Percentiles rank a stretch among this genome's conserved stretches.
These are phyloP conservation scores for Caenorhabditis sp. DNA, from an alignment of 2,888 invertebrate species.

Conservation along the genomic window DNA sequence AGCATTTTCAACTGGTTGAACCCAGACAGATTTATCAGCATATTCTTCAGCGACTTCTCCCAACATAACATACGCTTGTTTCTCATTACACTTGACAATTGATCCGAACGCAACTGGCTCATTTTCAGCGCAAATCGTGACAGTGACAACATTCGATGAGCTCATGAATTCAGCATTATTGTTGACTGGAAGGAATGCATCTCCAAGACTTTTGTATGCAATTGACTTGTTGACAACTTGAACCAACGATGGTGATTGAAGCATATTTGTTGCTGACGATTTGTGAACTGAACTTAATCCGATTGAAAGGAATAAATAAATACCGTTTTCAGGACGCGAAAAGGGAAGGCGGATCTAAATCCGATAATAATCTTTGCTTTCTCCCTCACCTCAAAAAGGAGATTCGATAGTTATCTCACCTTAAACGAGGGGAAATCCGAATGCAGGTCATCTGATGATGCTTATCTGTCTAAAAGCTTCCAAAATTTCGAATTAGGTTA, in stretches of 20 bases:
- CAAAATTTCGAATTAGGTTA: not conserved
- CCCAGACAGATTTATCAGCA: constrained; percentile 52
- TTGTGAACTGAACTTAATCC: not conserved
- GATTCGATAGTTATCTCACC: not conserved
- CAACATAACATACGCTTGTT: constrained; percentile 64
- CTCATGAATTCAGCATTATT: constrained; percentile 61
- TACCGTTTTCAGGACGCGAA: not conserved
- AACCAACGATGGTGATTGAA: constrained; percentile 30
- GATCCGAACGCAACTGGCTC: constrained; percentile 64
- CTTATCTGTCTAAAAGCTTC: not conserved
- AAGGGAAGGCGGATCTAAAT: not conserved
- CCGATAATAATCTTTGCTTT: constrained; percentile 3
- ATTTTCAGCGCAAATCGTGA: constrained; percentile 54
- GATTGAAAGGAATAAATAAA: not conserved
- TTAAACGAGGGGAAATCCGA: not conserved
- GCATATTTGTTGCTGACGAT: constrained; percentile 15
- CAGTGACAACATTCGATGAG: constrained; percentile 50
- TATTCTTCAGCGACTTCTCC: constrained; percentile 59
- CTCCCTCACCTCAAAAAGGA: not conserved
- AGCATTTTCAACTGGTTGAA: constrained; percentile 46
- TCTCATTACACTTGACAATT: constrained; percentile 53
- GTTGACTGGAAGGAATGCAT: constrained; percentile 63
- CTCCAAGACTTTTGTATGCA: constrained; percentile 49
- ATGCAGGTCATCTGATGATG: constrained; percentile 2
- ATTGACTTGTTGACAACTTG: constrained; percentile 42